phyloP scores from a whole-genome alignment of 2,113 vertebrate species.

The Isurus oxyrinchus region DNA sequence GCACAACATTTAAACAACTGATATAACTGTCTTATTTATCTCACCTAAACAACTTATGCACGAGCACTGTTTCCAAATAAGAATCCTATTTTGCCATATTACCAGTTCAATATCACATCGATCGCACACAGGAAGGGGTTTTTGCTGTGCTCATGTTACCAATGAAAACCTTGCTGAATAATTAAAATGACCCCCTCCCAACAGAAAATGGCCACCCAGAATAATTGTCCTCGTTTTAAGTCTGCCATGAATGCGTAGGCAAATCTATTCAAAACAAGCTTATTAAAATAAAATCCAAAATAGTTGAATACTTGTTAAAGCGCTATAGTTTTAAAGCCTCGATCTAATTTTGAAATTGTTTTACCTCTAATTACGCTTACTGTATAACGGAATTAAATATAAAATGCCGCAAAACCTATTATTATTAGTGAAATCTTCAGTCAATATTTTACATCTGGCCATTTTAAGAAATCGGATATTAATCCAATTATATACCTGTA shows the following conservation, averaged over 20 bases:
- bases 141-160: background rate
- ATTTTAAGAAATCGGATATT: background rate
- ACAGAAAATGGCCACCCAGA: background rate
- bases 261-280: background rate
- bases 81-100: background rate
- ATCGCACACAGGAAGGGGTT: background rate
- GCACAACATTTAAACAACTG: background rate
- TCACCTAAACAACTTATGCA: too few relatives aligned
- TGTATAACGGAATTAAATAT: background rate
- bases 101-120: background rate
- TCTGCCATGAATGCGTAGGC: background rate
- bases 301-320: background rate
- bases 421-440: background rate
- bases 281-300: background rate
- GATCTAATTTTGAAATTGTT: background rate
- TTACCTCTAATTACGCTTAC: background rate
- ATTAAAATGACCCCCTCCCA: background rate
- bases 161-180: background rate
- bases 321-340: background rate
- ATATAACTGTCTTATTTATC: background rate
- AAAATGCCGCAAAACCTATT: background rate
- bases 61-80: background rate
- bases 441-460: background rate
- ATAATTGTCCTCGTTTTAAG: background rate
- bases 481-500: background rate